Evolutionary conservation across 2,113 vertebrate species (phyloP).

Genomic region (Actenoides lindsayi): DNA sequence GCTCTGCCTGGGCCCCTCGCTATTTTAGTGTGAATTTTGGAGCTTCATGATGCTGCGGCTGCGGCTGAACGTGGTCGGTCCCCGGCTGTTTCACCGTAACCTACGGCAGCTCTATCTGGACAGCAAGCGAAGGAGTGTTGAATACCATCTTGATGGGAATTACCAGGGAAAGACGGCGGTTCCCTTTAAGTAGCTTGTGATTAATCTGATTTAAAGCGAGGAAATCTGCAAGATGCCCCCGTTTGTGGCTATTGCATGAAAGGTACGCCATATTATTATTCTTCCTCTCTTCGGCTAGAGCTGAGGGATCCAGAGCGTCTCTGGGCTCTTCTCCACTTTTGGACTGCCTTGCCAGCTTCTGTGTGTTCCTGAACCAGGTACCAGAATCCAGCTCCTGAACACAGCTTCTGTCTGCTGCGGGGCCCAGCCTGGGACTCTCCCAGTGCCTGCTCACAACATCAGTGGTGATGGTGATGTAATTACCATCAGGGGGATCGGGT

Average conservation of each 20-base stretch:
- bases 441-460: too few relatives aligned
- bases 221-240: not conserved
- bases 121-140: not conserved
- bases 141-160: not conserved
- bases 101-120: not conserved
- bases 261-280: too few relatives aligned
- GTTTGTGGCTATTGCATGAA: not conserved
- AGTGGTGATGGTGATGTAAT: too few relatives aligned
- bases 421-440: too few relatives aligned
- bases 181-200: conserved; percentile 42
- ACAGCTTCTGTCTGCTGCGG: too few relatives aligned
- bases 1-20: not conserved
- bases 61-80: fast-evolving
- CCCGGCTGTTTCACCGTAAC: not conserved
- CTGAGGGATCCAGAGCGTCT: too few relatives aligned
- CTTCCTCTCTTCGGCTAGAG: too few relatives aligned
- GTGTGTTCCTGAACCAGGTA: too few relatives aligned
- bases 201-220: conserved; percentile 27
- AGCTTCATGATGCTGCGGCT: not conserved
- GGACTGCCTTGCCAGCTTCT: too few relatives aligned
- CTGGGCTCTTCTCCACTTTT: too few relatives aligned
- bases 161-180: not conserved
- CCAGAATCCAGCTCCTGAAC: too few relatives aligned
- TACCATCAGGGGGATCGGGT: too few relatives aligned
- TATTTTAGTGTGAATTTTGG: not conserved